phyloP scores from a whole-genome alignment of 37 sponge, comb jelly and placozoan species.

The Dysidea cf. avara region DNA sequence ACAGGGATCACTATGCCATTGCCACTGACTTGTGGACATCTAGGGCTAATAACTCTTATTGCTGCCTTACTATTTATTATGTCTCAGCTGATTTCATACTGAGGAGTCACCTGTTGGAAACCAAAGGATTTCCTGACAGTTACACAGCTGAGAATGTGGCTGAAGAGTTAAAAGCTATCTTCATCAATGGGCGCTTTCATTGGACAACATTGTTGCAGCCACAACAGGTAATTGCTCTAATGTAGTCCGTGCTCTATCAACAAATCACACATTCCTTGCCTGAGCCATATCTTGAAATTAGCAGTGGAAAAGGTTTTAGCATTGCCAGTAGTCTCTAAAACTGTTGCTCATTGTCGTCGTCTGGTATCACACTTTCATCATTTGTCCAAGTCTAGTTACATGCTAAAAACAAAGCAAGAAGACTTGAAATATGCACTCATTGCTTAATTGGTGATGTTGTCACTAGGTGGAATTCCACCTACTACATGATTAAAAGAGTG shows the following conservation, averaged over 20 bases:
- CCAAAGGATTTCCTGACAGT: not conserved
- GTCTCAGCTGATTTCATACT: not conserved
- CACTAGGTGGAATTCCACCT: conserved; percentile 37
- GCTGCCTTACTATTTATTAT: conserved; percentile 28
- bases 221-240: conserved; percentile 27
- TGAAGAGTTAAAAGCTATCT: conserved; percentile 14
- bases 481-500: conserved; percentile 31
- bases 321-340: conserved; percentile 17
- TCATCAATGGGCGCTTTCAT: conserved; percentile 7
- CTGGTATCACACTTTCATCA: conserved; percentile 29
- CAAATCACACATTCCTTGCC: conserved; percentile 13
- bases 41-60: conserved; percentile 17
- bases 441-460: conserved; percentile 30
- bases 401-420: conserved; percentile 28
- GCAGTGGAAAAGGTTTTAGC: not conserved
- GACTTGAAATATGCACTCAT: not conserved
- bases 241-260: conserved; percentile 13
- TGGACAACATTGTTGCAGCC: not conserved
- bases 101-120: conserved; percentile 17
- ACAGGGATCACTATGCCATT: not conserved
- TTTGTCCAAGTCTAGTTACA: conserved; percentile 15
- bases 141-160: conserved; percentile 21
- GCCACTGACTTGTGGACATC: conserved; percentile 52
- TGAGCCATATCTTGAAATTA: conserved; percentile 26
- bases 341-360: conserved; percentile 17